Conservation (phyloP, 2,888 invertebrate species). For the Hedya salicella region DNA sequence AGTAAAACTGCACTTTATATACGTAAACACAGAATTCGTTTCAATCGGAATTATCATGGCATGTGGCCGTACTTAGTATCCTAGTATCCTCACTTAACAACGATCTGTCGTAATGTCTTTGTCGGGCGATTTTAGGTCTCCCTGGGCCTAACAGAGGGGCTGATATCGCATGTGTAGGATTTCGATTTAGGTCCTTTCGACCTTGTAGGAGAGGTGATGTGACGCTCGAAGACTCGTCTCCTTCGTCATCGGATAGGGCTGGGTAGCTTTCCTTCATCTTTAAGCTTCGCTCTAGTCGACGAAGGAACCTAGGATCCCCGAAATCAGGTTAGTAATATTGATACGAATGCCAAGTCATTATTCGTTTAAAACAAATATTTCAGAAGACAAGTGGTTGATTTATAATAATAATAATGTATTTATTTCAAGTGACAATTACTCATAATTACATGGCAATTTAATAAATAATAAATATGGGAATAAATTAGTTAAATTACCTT, state of each 20-base stretch:
- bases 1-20: constrained; percentile 29
- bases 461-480: constrained; percentile 26
- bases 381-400: no score
- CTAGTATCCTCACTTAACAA: constrained; percentile 76
- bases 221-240: constrained; percentile 86
- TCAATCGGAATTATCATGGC: constrained; percentile 79
- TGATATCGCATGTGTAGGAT: constrained; percentile 75
- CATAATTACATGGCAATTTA: no score
- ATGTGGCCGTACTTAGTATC: constrained; percentile 72
- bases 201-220: constrained; percentile 86
- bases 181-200: constrained; percentile 68
- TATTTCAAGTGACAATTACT: no score
- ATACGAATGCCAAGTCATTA: no score
- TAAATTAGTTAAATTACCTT: constrained; percentile 76
- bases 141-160: constrained; percentile 78
- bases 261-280: constrained; percentile 87
- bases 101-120: constrained; percentile 77
- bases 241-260: constrained; percentile 85
- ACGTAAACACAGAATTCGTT: constrained; percentile 23
- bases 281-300: constrained; percentile 89
- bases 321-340: not conserved
- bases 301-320: constrained; percentile 84
- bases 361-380: no score
- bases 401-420: no score
- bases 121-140: constrained; percentile 77